phyloP scores from a whole-genome alignment of 2,113 vertebrate genomes.

The Apaloderma vittatum region DNA sequence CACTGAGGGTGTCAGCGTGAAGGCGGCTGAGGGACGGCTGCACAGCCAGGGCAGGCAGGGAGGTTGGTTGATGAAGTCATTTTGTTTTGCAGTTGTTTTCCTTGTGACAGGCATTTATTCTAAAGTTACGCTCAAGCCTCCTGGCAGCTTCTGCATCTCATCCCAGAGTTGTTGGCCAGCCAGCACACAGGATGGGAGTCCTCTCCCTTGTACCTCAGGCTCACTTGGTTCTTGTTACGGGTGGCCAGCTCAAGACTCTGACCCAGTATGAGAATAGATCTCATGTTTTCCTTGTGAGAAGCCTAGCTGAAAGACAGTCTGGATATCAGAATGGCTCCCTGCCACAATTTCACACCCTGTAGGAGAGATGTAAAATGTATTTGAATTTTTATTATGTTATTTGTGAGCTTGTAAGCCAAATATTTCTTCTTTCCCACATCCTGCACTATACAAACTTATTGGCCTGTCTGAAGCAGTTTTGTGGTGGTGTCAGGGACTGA shows the following conservation, averaged over 20 bases:
- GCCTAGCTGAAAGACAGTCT: neutral
- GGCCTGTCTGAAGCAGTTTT: neutral
- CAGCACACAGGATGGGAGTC: rapidly evolving
- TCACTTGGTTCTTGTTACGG: neutral
- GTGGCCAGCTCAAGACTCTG: neutral
- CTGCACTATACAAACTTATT: neutral
- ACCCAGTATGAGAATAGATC: neutral
- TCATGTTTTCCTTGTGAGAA: neutral
- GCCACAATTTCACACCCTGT: neutral
- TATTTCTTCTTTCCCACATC: neutral
- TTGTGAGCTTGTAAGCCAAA: neutral
- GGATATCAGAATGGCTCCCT: neutral
- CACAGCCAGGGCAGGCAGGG: neutral
- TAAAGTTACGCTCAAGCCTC: neutral
- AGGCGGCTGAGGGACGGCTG: neutral
- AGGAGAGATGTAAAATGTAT: neutral
- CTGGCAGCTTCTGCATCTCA: neutral
- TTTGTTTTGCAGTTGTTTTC: constrained; percentile 2
- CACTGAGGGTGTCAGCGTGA: rapidly evolving
- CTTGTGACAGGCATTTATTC: neutral
- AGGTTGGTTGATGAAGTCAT: neutral
- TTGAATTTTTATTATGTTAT: neutral
- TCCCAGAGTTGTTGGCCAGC: neutral
- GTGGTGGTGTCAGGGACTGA: neutral
- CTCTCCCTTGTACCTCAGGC: rapidly evolving